These are phyloP conservation scores for Cottus gobio DNA, from an alignment of 2,113 vertebrate genomes.

Conservation along the genomic window DNA sequence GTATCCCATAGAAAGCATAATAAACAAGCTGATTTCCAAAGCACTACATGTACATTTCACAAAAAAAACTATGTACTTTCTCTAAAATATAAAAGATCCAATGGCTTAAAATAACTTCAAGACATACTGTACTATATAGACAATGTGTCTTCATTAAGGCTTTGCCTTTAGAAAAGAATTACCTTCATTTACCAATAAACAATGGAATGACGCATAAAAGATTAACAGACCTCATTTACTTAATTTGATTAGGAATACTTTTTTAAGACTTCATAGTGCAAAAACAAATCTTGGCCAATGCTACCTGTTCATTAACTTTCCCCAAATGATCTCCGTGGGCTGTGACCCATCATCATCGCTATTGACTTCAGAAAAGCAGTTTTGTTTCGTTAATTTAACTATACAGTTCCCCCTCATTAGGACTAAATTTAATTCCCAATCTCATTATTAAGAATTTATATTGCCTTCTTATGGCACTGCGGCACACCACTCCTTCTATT, in stretches of 20 bases:
- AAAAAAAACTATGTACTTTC: neutral
- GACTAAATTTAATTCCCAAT: conserved; percentile 40
- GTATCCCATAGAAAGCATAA: conserved; percentile 33
- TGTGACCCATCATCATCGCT: conserved; percentile 18
- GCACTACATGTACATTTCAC: neutral
- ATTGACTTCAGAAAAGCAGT: conserved; percentile 20
- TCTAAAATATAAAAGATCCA: neutral
- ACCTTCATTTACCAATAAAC: conserved; percentile 6
- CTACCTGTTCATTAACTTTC: conserved; percentile 15
- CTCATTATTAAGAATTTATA: conserved; percentile 21
- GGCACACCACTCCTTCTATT: conserved; percentile 5
- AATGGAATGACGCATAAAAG: conserved; percentile 12
- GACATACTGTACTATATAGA: neutral
- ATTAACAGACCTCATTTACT: conserved; percentile 17
- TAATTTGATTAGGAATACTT: conserved; percentile 33
- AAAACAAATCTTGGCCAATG: conserved; percentile 18
- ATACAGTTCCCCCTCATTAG: conserved; percentile 28
- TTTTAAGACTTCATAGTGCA: conserved; percentile 6
- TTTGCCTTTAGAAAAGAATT: conserved; percentile 8
- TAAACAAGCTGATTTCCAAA: neutral
- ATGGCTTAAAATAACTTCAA: conserved; percentile 1
- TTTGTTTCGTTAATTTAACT: conserved; percentile 50
- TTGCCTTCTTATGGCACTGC: conserved; percentile 18
- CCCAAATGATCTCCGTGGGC: conserved; percentile 24
- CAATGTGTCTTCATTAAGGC: conserved; percentile 10